Evolutionary conservation across 2,888 invertebrate genomes (phyloP).

Genomic region (Xestia rhomboidea): DNA sequence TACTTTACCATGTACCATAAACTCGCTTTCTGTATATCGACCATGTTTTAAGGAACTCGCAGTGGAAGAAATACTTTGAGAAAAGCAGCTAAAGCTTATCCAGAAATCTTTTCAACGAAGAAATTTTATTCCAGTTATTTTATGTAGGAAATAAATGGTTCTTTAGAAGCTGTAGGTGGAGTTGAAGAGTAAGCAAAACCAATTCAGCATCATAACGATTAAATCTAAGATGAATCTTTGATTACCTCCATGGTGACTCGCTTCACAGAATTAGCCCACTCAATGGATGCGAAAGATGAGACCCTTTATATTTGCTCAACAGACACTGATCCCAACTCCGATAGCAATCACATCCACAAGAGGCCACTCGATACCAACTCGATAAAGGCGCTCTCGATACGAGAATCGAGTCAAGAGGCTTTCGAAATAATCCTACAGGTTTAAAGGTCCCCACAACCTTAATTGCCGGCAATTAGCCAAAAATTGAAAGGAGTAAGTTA

Average conservation of each 20-base stretch:
- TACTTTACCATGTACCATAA: conserved; percentile 10
- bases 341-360: conserved; percentile 38
- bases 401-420: conserved; percentile 46
- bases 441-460: conserved; percentile 51
- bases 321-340: conserved; percentile 17
- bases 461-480: conserved; percentile 70
- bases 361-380: conserved; percentile 48
- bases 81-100: neutral
- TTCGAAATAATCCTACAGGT: conserved; percentile 47
- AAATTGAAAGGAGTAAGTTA: conserved; percentile 67
- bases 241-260: neutral
- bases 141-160: no score
- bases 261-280: conserved; percentile 16
- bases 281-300: conserved; percentile 11
- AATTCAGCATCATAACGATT: neutral
- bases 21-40: conserved; percentile 1
- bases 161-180: neutral
- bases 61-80: neutral
- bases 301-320: conserved; percentile 33
- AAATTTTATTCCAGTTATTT: no score
- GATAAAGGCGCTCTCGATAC: conserved; percentile 47
- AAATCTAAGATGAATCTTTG: neutral
- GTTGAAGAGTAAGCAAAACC: neutral
- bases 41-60: conserved; percentile 10
- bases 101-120: neutral